These are phyloP conservation scores for Argopecten irradians DNA, from an alignment of 1,140 invertebrate genomes.

Conservation along the genomic window DNA sequence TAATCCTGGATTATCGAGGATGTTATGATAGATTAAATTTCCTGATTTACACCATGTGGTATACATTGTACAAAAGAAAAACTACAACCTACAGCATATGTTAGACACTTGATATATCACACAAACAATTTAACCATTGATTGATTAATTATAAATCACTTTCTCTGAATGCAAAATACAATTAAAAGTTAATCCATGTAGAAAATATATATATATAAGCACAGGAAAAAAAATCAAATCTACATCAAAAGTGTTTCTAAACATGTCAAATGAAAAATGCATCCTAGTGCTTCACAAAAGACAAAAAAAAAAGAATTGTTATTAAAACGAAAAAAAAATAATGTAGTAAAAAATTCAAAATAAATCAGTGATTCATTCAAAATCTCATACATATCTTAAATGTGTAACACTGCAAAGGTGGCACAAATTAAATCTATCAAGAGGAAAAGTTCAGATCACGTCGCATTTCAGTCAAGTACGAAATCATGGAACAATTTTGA, in stretches of 20 bases:
- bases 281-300: not conserved
- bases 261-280: constrained; percentile 3
- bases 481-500: not conserved
- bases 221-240: constrained; percentile 5
- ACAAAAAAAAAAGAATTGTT: not conserved
- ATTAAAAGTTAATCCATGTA: too few species aligned
- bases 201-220: not conserved
- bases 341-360: constrained; percentile 18
- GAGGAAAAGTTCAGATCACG: not conserved
- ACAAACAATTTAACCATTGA: too few species aligned
- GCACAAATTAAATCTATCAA: not conserved
- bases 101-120: too few species aligned
- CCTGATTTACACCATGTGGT: too few species aligned
- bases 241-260: not conserved
- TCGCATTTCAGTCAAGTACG: not conserved
- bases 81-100: too few species aligned
- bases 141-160: too few species aligned
- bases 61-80: too few species aligned
- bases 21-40: too few species aligned
- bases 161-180: too few species aligned
- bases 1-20: too few species aligned
- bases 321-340: not conserved
- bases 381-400: not conserved
- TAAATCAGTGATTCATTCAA: constrained; percentile 8
- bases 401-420: not conserved